Base-by-base conservation (phyloP, 2,797 vertebrate genomes). In the Schizopygopsis malacanthus region DNA sequence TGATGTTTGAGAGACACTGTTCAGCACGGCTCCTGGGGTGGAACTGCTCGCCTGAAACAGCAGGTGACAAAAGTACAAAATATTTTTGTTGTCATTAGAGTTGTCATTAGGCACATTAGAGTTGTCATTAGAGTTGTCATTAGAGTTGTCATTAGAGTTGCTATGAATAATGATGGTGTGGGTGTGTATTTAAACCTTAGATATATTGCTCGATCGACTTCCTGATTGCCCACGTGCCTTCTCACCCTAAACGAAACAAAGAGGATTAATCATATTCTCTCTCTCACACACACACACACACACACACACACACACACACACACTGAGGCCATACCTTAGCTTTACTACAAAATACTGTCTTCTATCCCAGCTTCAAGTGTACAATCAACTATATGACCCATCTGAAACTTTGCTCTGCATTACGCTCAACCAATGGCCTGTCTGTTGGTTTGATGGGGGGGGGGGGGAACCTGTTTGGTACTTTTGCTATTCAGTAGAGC, bases 201-300 rank as follows among this genome's bases (percentile, higher is more conserved):
- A 98, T 94, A 98, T 97, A 94, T 97, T 98, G 94, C 97, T 98
- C 82, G 97, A 98, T 93, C 96, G 96, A 94, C 97, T 98, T 88
- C 97, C 94, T 81, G 97, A 99, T 91, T 95, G 94, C 16, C 97
- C 95, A 72, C 97, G 95, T 76, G 94, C 95, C 91, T 98, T 99
- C 77, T 95, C 97, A 92, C 95, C 96, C 98, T 99, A 95, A 82
- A 93, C n/a, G 92, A 91, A 92, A 94, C 39, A 85, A 52, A 84
- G 18, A 81, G 71, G 10, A 79, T 81, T 39, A 70, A 65, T 15
- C 1, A 2, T 37, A 77, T 33, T 33, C 3, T 33, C 33, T 33
- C 39, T 39, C 37, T 33, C 37, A 39, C 37, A 39, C 37, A 39
- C 37, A 39, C 37, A 25, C 11, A 61, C 56, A n/a, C 56, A 10